Base-by-base conservation (phyloP, 2,888 invertebrate genomes). In the Noctua janthina region DNA sequence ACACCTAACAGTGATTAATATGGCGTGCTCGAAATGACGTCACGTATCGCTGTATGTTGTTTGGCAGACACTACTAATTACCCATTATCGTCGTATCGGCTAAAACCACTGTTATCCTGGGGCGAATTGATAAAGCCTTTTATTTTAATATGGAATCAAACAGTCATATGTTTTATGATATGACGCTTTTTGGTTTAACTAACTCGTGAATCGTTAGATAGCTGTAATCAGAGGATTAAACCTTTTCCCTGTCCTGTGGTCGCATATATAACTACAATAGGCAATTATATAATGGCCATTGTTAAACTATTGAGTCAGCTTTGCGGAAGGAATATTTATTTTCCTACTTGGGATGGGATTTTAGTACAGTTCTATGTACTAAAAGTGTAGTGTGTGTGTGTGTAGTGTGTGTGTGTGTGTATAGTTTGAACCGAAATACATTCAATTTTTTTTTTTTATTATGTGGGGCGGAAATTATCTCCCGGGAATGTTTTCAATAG, bases 1-100 rank as follows among this genome's bases (percentile, higher is more conserved):
- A 67, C 74, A 59, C 64, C 66, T 20, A 66, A 17, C 66, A 39
- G 39, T 86, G 87, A 88, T 88, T 87, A 90, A 85, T 84, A 84
- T 81, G 76, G 69, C 78, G 79, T 74, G 77, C 62, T 49, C 72
- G 80, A 75, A 79, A 81, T 88, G 85, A 79, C 88, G 87, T 85
- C 86, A 89, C 77, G 2, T 88, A 88, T 85, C 89, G 46, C 43
- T 72, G 68, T 84, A 88, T 71, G 74, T 79, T 84, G 77, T 87
- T 87, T 76, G 74, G 46, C 70, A 72, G 79, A 81, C 82, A 83
- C 72, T 80, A 71, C 46, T 83, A 71, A 85, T 78, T 83, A 84
- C 70, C 46, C 66, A 79, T 79, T 82, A 85, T 82, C 80, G 39
- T 35, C 23, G 35, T 70, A 84, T 71, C 70, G 20, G 56, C 59